Evolutionary conservation across 92 coral and sea anemone species (phyloP), one percentile per base, ranked within the genome.

Genomic region (Siderastrea siderea): DNA sequence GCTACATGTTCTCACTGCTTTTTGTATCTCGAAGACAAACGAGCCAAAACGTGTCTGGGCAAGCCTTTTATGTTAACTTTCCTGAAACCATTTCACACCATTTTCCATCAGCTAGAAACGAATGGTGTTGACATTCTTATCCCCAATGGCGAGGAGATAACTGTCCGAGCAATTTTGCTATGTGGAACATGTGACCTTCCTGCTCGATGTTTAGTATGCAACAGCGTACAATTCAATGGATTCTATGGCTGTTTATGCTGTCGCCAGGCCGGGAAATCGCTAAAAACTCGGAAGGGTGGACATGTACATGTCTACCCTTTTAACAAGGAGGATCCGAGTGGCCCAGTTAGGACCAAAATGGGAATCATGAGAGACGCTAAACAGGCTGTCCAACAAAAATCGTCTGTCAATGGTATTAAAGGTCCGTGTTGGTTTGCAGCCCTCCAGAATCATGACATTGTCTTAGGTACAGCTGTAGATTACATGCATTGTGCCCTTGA

Each of bases 401-500:
- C 79, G 87, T 66, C 84, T 16, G 81, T 80, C 45, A 12, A 55
- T 55, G 94, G 96, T n/a, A 68, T 91, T 3, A 87, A 83, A 66
- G 89, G 94, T 2, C 89, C 89, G 12, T 52, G 81, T 65, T 91
- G 94, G 94, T 82, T 91, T 66, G 70, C 79, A 50, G 70, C 74
- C 49, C 57, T 86, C 15, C 5, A 45, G 14, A 52, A 66, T 75
- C 77, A 73, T 65, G 91, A 86, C 82, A 80, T 86, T 5, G 59
- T 90, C 46, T 44, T 19, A 15, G 93, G 90, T n/a, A 84, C 85
- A 52, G 86, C 69, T 55, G 74, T 84, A 19, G 93, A 90, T 58
- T 91, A 92, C 82, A 88, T 88, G 93, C 93, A 88, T 52, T 79
- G 89, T 49, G 93, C 74, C 51, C 84, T 89, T 2, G 83, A 85